phyloP scores from a whole-genome alignment of 2,888 invertebrate species.

The Cyaniris semiargus region DNA sequence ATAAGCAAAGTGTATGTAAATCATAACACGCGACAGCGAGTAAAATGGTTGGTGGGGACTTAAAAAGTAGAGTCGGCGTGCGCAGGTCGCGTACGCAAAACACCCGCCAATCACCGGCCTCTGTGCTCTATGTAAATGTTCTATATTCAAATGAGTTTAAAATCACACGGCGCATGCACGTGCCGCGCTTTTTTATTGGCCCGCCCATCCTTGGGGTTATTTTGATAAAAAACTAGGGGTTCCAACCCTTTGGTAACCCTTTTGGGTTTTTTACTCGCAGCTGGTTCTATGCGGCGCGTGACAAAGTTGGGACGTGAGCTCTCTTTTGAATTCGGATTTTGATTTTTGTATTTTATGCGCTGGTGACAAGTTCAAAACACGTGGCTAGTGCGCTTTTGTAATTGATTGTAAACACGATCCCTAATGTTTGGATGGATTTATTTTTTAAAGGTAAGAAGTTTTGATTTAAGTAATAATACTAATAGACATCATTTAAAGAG shows the following conservation, averaged over 20 bases:
- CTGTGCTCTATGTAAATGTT: conserved; percentile 68
- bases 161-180: conserved; percentile 78
- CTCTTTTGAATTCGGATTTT: not conserved
- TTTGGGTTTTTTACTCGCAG: conserved; percentile 57
- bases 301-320: conserved; percentile 53
- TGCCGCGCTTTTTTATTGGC: conserved; percentile 71
- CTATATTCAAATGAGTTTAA: conserved; percentile 79
- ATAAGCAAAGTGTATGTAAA: conserved; percentile 31
- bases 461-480: not conserved
- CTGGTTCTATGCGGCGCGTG: conserved; percentile 70
- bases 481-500: not conserved
- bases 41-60: conserved; percentile 63
- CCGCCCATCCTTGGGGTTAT: conserved; percentile 62
- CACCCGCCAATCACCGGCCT: conserved; percentile 61
- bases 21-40: conserved; percentile 53
- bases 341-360: not conserved
- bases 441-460: not conserved
- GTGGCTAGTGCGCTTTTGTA: not conserved
- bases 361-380: not conserved
- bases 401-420: not conserved
- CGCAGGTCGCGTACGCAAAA: conserved; percentile 66
- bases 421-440: not conserved
- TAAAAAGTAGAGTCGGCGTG: conserved; percentile 57
- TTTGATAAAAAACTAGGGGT: conserved; percentile 53
- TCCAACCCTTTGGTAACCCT: conserved; percentile 73